Evolutionary conservation across 2,888 invertebrate genomes (phyloP), one percentile per base, ranked within the genome.

Genomic region (Macrosoma leucophasiata): DNA sequence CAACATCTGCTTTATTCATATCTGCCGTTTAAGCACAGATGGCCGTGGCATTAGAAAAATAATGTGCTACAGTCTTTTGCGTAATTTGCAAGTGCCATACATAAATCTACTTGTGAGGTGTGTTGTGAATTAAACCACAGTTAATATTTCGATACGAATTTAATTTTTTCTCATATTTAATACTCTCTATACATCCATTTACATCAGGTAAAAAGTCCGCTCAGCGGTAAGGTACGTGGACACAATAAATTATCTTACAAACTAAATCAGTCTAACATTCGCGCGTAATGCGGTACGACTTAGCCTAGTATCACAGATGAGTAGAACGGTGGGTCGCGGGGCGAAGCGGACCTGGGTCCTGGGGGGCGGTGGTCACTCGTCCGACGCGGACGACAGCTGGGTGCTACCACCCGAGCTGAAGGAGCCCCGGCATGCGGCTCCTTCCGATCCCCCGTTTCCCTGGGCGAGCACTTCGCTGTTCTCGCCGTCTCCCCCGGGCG

Each of bases 341-440:
- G 70, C 58, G 57, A 70, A 71, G 50, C 58, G 78, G 41, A 75
- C 78, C 66, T 75, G 74, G 59, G 61, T 43, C 46, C 56, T 50
- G 45, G 54, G 58, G 46, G 58, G 66, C 64, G 62, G 58, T 57
- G 72, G 82, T 81, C 82, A 82, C 72, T 88, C 88, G 59, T 88
- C 88, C 56, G 88, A 88, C 11, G 86, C 86, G 41, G 86, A 87
- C 34, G 88, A 88, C 49, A 88, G 84, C 68, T 88, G 88, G 32
- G 88, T 87, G 66, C 88, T 88, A 55, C 82, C 82, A 69, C 88
- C 88, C 37, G 88, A 88, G 58, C 88, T 88, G 70, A 89, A 89
- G 39, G 88, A 88, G 50, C 87, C 81, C 36, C 89, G 84, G 57
- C 87, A 86, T 18, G 79, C 86, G 46, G 82, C 86, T 42, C 84